Percentiles rank a stretch among this genome's conserved stretches.
Evolutionary conservation across 2,113 vertebrate genomes (phyloP).

Genomic region (Phrynosoma blainvillii): DNA sequence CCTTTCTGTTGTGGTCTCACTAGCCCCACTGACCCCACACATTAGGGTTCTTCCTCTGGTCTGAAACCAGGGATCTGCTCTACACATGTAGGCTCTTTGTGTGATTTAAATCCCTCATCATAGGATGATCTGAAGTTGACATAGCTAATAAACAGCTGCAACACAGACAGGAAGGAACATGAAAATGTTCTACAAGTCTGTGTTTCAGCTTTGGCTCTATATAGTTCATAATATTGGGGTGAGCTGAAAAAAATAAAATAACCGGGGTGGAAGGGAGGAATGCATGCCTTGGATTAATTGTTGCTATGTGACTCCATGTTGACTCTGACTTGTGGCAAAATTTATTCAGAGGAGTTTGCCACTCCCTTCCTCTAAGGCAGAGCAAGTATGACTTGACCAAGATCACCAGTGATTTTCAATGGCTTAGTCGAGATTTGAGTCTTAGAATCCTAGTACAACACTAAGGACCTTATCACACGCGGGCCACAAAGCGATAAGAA

Average conservation of each 20-base stretch:
- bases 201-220: slow-evolving; percentile 15
- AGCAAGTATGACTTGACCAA: no score
- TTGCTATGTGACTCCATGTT: no score
- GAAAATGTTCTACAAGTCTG: neutral
- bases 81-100: neutral
- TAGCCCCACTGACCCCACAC: neutral
- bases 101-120: neutral
- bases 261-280: neutral
- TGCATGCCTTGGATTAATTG: neutral
- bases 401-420: no score
- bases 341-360: no score
- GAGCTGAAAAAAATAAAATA: slow-evolving; percentile 37
- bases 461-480: neutral
- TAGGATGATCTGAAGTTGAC: neutral
- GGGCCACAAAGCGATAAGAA: no score
- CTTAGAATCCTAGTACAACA: no score
- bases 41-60: neutral
- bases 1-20: neutral
- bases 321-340: no score
- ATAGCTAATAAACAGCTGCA: neutral
- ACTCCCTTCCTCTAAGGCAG: no score
- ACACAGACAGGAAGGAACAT: neutral
- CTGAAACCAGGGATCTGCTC: neutral
- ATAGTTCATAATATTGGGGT: slow-evolving; percentile 32
- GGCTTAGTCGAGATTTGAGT: no score